phyloP scores from a whole-genome alignment of 2,888 invertebrate genomes.

The Caenorhabditis angaria region DNA sequence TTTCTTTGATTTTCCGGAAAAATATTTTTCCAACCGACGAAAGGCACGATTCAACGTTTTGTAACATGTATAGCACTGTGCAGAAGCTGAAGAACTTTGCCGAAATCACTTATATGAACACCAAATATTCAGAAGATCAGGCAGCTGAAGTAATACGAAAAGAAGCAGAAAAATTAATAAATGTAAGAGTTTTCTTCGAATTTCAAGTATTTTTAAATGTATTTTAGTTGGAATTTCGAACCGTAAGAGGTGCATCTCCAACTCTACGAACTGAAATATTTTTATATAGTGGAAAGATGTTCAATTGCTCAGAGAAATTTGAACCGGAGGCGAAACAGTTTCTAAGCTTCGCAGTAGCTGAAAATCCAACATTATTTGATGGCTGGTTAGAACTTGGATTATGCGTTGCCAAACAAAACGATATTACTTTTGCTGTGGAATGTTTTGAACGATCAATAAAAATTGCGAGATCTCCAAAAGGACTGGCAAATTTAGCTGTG shows the following conservation, averaged over 20 bases:
- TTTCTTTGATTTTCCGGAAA: too few species aligned
- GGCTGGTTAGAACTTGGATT: constrained; percentile 34
- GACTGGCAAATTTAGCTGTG: constrained; percentile 18
- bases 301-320: constrained; percentile 5
- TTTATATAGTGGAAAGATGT: not conserved
- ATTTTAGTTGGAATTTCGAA: not conserved
- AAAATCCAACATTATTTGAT: constrained; percentile 22
- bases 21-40: too few species aligned
- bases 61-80: not conserved
- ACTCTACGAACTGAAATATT: not conserved
- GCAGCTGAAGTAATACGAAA: not conserved
- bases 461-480: constrained; percentile 12
- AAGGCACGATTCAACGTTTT: too few species aligned
- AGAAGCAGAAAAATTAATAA: not conserved
- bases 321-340: constrained; percentile 12
- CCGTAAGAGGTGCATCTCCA: not conserved
- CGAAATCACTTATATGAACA: not conserved
- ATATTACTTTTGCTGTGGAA: constrained; percentile 15
- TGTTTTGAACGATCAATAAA: constrained; percentile 12
- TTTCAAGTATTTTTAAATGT: not conserved
- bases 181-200: not conserved
- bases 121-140: not conserved
- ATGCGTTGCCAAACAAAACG: constrained; percentile 24
- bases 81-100: not conserved
- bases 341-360: constrained; percentile 14